Conservation (phyloP, 2,797 vertebrate species). For the Brotula barbata region DNA sequence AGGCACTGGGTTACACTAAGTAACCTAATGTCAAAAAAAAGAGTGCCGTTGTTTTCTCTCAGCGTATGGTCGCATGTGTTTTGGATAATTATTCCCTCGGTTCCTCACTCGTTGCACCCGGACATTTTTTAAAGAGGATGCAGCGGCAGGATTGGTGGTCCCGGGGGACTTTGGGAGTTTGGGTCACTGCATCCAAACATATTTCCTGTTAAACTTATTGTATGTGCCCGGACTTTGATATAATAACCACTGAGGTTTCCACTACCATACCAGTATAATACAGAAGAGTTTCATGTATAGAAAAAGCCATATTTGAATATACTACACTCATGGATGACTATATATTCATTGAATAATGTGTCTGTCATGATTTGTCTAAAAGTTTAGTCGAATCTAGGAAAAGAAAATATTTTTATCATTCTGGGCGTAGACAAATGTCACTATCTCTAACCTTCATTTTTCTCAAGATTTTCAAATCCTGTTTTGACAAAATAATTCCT, state of each 20-base stretch:
- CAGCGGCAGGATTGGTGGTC: neutral
- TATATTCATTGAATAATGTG: too few relatives aligned
- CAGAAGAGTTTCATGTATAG: too few relatives aligned
- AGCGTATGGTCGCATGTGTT: neutral
- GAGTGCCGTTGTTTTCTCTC: neutral
- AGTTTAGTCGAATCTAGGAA: neutral
- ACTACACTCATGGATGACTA: too few relatives aligned
- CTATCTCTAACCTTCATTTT: neutral
- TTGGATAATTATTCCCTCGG: neutral
- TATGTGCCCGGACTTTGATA: too few relatives aligned
- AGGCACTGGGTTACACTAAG: neutral
- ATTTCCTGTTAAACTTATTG: neutral
- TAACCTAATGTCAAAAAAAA: neutral
- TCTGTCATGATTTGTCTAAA: neutral
- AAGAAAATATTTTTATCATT: too few relatives aligned
- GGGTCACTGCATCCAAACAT: neutral
- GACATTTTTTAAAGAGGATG: neutral
- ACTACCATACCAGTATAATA: too few relatives aligned
- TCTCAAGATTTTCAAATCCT: neutral
- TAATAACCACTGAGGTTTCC: too few relatives aligned
- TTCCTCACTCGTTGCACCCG: neutral
- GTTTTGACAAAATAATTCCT: too few relatives aligned
- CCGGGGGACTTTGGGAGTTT: neutral
- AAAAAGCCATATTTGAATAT: too few relatives aligned
- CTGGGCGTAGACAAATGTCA: neutral